Evolutionary conservation across 53 echinoderm and acorn worm species (phyloP).

Genomic region (Stichopus horrens): DNA sequence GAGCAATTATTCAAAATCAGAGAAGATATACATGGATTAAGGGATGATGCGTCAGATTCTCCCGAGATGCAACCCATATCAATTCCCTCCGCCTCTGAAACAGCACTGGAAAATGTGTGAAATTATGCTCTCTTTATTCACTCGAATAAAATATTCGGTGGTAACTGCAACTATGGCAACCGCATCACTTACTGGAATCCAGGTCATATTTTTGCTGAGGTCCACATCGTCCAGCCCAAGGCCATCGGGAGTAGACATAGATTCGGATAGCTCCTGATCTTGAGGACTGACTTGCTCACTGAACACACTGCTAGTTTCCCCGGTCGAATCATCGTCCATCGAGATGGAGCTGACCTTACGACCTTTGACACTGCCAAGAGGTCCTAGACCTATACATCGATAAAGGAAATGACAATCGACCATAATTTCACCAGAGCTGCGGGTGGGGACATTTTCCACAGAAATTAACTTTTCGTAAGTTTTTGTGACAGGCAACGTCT

Average conservation of each 20-base stretch:
- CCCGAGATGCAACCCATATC: not conserved
- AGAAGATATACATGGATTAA: not conserved
- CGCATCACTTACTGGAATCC: conserved; percentile 74
- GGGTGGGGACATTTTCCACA: not conserved
- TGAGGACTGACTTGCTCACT: conserved; percentile 95
- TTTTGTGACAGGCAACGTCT: not conserved
- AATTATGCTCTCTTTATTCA: too few relatives aligned
- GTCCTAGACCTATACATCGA: conserved; percentile 60
- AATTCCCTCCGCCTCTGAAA: too few relatives aligned
- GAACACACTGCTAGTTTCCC: conserved; percentile 93
- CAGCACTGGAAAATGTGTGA: too few relatives aligned
- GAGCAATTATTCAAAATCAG: not conserved
- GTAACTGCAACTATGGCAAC: not conserved
- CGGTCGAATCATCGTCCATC: conserved; percentile 92
- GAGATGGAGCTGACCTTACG: conserved; percentile 92
- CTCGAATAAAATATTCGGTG: too few relatives aligned
- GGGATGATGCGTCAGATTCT: not conserved
- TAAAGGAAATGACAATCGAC: not conserved
- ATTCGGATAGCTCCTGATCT: conserved; percentile 78
- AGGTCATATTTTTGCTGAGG: conserved; percentile 96
- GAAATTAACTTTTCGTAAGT: not conserved
- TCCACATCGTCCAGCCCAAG: conserved; percentile 89
- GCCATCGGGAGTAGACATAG: conserved; percentile 76
- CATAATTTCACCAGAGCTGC: not conserved
- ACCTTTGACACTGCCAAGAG: conserved; percentile 80